phyloP scores from a whole-genome alignment of 2,113 vertebrate species.

The Platysteira castanea region DNA sequence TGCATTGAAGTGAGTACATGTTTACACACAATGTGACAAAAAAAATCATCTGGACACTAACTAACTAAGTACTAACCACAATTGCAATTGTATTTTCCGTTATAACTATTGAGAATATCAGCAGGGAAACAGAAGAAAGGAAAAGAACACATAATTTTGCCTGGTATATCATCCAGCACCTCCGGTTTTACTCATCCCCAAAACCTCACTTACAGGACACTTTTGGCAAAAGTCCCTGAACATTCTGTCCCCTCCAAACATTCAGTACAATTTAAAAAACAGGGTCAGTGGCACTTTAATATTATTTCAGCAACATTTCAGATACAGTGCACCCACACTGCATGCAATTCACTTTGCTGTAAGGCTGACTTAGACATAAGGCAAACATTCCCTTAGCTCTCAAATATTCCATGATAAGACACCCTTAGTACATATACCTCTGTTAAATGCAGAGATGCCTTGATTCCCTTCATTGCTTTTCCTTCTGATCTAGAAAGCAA shows the following conservation, averaged over 20 bases:
- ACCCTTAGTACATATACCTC: not conserved
- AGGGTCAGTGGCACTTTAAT: constrained; percentile 39
- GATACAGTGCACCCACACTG: constrained; percentile 16
- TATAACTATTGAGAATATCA: not conserved
- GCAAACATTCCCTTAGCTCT: constrained; percentile 26
- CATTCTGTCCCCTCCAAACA: not conserved
- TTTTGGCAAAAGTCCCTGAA: constrained; percentile 18
- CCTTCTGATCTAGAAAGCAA: constrained; percentile 27
- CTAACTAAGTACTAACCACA: not conserved
- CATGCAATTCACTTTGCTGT: constrained; percentile 11
- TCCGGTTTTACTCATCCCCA: not conserved
- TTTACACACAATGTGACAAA: constrained; percentile 27
- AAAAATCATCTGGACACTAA: not conserved
- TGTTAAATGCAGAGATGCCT: constrained; percentile 9
- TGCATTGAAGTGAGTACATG: constrained; percentile 41
- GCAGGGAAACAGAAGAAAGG: not conserved
- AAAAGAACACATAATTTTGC: not conserved
- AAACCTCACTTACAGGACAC: not conserved
- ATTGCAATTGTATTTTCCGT: not conserved
- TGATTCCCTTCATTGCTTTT: not conserved
- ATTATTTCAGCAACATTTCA: constrained; percentile 15
- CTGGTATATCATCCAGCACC: not conserved
- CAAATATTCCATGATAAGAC: not conserved
- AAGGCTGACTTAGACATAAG: constrained; percentile 56
- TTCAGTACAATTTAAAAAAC: not conserved